Conservation (phyloP, 2,797 vertebrate genomes). For the Adelosebastes latens region DNA sequence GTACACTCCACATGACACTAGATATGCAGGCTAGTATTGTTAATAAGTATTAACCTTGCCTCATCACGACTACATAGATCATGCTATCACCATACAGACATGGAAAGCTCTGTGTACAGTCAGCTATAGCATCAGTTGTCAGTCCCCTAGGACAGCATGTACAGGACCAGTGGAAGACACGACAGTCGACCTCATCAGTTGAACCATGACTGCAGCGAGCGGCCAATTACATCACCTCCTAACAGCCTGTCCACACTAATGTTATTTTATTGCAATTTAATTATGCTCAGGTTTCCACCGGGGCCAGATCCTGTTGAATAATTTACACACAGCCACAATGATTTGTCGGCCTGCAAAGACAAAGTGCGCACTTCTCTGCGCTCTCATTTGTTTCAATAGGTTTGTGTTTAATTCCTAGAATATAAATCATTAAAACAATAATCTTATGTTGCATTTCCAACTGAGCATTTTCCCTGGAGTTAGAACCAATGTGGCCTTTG, state of each 20-base stretch:
- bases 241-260: conserved; percentile 86
- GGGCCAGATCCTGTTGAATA: conserved; percentile 83
- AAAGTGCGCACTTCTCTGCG: conserved; percentile 63
- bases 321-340: conserved; percentile 81
- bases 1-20: background rate
- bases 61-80: background rate
- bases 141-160: conserved; percentile 14
- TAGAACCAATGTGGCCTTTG: conserved; percentile 6
- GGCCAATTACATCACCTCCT: conserved; percentile 83
- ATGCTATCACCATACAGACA: background rate
- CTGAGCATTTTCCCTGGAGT: conserved; percentile 21
- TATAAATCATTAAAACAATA: conserved; percentile 49
- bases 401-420: conserved; percentile 52
- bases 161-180: conserved; percentile 35
- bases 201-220: conserved; percentile 77
- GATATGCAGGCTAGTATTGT: background rate
- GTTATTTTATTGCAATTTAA: conserved; percentile 90
- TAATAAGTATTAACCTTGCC: background rate
- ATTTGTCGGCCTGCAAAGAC: conserved; percentile 80
- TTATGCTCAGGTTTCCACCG: conserved; percentile 87
- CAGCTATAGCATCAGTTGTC: conserved; percentile 27
- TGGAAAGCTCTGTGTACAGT: conserved; percentile 6
- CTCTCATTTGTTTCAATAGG: conserved; percentile 66
- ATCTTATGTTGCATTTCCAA: conserved; percentile 36
- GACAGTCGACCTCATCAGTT: conserved; percentile 70